These are phyloP conservation scores for Lagenorhynchus albirostris DNA, from an alignment of 2,113 vertebrate species.

Conservation along the genomic window DNA sequence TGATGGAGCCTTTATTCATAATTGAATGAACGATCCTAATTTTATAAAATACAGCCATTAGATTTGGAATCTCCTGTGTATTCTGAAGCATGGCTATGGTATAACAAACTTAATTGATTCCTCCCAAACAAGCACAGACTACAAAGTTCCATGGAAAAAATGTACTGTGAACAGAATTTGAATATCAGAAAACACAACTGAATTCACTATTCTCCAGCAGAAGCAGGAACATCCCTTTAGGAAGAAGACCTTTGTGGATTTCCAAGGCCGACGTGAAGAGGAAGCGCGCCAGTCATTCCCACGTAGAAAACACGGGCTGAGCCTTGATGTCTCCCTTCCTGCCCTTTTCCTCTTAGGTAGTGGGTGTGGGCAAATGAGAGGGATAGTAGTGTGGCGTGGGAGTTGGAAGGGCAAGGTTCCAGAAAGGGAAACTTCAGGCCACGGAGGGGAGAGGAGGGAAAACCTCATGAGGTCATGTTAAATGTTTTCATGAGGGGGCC, in stretches of 20 bases:
- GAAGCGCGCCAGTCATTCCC: rapidly evolving
- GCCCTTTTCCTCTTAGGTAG: neutral
- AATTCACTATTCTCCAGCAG: neutral
- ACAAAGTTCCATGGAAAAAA: neutral
- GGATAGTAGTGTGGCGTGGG: rapidly evolving
- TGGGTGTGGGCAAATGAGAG: rapidly evolving
- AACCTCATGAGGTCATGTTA: rapidly evolving
- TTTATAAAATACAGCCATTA: slow-evolving; percentile 26
- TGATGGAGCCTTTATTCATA: neutral
- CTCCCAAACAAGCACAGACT: neutral
- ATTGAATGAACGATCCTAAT: slow-evolving; percentile 6
- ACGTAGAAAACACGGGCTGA: rapidly evolving
- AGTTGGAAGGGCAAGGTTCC: rapidly evolving
- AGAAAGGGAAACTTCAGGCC: neutral
- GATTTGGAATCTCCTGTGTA: neutral
- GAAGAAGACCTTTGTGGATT: neutral
- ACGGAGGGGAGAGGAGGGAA: neutral
- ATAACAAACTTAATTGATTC: slow-evolving; percentile 12
- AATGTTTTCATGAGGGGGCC: rapidly evolving
- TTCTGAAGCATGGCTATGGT: neutral
- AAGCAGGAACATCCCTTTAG: neutral
- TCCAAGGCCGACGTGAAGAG: rapidly evolving
- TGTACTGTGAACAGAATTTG: neutral
- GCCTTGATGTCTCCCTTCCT: rapidly evolving
- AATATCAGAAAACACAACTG: neutral